Percentiles rank a stretch among this genome's conserved stretches.
phyloP scores from a whole-genome alignment of 2,797 vertebrate genomes.

The Gymnocypris eckloni region DNA sequence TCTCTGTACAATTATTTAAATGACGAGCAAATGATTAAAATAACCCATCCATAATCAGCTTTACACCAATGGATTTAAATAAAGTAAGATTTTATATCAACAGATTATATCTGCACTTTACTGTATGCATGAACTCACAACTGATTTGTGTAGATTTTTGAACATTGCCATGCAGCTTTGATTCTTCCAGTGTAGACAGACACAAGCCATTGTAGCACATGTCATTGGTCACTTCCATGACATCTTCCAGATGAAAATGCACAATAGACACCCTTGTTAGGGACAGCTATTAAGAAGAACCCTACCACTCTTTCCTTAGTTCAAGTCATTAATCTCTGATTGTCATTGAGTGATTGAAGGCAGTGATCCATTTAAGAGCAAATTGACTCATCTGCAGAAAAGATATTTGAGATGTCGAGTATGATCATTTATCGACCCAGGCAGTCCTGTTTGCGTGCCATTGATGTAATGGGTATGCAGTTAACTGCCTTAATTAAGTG shows the following conservation, averaged over 20 bases:
- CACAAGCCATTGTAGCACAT: not conserved
- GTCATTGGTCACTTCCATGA: not conserved
- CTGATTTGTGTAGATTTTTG: not conserved
- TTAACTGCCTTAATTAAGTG: conserved; percentile 54
- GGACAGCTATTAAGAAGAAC: not conserved
- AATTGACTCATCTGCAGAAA: conserved; percentile 59
- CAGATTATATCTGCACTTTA: conserved; percentile 9
- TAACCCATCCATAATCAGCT: not conserved
- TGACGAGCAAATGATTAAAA: not conserved
- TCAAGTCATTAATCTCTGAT: conserved; percentile 45
- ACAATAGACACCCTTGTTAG: not conserved
- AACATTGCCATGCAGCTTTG: not conserved
- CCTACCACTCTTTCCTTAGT: not conserved
- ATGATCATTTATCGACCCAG: conserved; percentile 58
- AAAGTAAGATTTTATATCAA: not conserved
- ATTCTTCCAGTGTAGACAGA: not conserved
- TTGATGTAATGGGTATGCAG: conserved; percentile 53
- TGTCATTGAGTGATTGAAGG: conserved; percentile 25
- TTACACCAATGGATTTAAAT: conserved; percentile 7
- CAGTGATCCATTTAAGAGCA: conserved; percentile 61
- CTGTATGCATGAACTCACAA: not conserved
- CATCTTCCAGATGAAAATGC: not conserved
- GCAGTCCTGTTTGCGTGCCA: conserved; percentile 48
- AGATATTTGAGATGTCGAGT: conserved; percentile 53
- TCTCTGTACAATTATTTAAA: not conserved